Percentiles rank a stretch among this genome's conserved stretches.
phyloP scores from a whole-genome alignment of 1,140 invertebrate genomes.

The Leptinotarsa lineolata region DNA sequence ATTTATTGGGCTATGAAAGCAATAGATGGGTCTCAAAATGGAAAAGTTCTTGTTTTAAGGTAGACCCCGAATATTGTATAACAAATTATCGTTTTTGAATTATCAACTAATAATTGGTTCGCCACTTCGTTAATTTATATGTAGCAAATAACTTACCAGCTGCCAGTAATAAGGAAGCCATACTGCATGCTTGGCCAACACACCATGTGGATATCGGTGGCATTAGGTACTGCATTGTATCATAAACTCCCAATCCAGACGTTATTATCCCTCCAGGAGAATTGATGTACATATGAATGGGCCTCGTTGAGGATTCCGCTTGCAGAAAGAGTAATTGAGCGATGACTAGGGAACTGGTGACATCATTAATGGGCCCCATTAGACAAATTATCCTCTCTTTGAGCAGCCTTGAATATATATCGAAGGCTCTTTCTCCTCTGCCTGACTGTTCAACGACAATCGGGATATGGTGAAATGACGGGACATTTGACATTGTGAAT shows the following conservation, averaged over 20 bases:
- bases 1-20: too few species aligned
- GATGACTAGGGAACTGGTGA: conserved; percentile 76
- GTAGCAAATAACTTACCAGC: conserved; percentile 64
- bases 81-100: too few species aligned
- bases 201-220: conserved; percentile 79
- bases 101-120: too few species aligned
- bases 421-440: conserved; percentile 78
- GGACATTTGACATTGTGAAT: conserved; percentile 30
- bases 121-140: too few species aligned
- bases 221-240: conserved; percentile 79
- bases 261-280: conserved; percentile 70
- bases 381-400: conserved; percentile 82
- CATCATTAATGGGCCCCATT: conserved; percentile 79
- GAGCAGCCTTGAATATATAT: conserved; percentile 81
- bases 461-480: conserved; percentile 60
- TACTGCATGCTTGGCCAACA: conserved; percentile 95
- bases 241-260: conserved; percentile 76
- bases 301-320: conserved; percentile 72
- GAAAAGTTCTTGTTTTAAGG: too few species aligned
- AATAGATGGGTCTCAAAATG: too few species aligned
- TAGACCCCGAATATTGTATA: too few species aligned
- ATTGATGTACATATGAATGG: conserved; percentile 79
- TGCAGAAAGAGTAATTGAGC: conserved; percentile 84
- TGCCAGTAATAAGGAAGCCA: conserved; percentile 91
- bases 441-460: conserved; percentile 83